phyloP scores from a whole-genome alignment of 1,140 invertebrate genomes.

The Littorina saxatilis region DNA sequence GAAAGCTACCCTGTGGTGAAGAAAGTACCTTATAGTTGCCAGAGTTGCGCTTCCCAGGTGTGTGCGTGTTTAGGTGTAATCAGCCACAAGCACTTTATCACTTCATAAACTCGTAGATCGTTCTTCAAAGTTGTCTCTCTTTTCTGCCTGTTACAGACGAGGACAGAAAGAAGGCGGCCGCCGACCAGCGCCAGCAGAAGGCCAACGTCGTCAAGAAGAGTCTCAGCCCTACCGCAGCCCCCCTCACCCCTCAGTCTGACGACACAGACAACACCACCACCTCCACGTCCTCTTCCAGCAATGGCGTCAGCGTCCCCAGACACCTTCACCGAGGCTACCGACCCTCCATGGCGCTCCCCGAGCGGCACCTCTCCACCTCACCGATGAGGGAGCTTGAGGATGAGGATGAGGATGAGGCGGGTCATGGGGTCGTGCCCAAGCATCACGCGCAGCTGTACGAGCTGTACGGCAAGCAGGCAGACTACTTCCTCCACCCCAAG shows the following conservation, averaged over 20 bases:
- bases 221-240: not conserved
- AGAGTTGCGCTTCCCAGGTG: too few relatives aligned
- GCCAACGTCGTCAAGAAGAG: not conserved
- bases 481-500: slow-evolving; percentile 63
- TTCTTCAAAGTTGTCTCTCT: too few relatives aligned
- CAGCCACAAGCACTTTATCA: too few relatives aligned
- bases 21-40: too few relatives aligned
- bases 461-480: slow-evolving; percentile 59
- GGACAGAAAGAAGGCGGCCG: slow-evolving; percentile 9
- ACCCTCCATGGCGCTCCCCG: not conserved
- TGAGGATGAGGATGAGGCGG: not conserved
- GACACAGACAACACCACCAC: not conserved
- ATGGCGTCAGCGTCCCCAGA: not conserved
- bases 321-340: slow-evolving; percentile 5
- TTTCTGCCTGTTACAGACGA: not conserved
- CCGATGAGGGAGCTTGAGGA: slow-evolving; percentile 17
- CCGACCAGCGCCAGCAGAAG: too few relatives aligned
- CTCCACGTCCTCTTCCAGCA: not conserved
- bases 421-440: slow-evolving; percentile 45
- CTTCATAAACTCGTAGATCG: too few relatives aligned
- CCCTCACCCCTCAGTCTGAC: not conserved
- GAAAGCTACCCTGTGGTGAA: too few relatives aligned
- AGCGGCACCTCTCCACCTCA: not conserved
- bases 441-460: slow-evolving; percentile 63
- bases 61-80: too few relatives aligned